Conservation (phyloP, 2,797 vertebrate genomes). For the Pampus argenteus region DNA sequence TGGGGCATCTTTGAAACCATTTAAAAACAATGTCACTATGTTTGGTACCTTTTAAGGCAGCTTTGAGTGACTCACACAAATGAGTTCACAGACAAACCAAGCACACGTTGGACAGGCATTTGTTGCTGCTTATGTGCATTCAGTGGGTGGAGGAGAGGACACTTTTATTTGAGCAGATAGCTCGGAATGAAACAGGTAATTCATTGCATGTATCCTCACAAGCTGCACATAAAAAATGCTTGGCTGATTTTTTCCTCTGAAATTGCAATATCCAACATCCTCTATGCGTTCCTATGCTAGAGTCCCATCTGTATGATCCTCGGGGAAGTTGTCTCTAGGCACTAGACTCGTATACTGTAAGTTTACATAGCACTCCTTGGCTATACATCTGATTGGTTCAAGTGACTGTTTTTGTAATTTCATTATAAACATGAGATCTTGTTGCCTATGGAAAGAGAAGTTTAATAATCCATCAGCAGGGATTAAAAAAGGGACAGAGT, state of each 20-base stretch:
- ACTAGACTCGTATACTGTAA: background rate
- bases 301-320: background rate
- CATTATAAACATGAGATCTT: background rate
- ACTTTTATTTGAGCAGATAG: background rate
- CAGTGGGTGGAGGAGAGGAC: background rate
- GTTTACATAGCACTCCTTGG: background rate
- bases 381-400: background rate
- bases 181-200: background rate
- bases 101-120: too few relatives aligned
- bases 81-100: background rate
- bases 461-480: background rate
- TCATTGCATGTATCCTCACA: background rate
- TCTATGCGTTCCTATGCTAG: slow-evolving; percentile 6
- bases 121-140: background rate
- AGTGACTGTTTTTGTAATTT: background rate
- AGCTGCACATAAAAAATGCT: background rate
- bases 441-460: background rate
- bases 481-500: slow-evolving; percentile 11
- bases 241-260: background rate
- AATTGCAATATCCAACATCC: background rate
- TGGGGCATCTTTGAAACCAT: too few relatives aligned
- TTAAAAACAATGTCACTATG: background rate
- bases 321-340: background rate
- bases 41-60: background rate
- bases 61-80: background rate